These are phyloP conservation scores for Syrphus vitripennis DNA, from an alignment of 2,888 invertebrate species.

Conservation along the genomic window DNA sequence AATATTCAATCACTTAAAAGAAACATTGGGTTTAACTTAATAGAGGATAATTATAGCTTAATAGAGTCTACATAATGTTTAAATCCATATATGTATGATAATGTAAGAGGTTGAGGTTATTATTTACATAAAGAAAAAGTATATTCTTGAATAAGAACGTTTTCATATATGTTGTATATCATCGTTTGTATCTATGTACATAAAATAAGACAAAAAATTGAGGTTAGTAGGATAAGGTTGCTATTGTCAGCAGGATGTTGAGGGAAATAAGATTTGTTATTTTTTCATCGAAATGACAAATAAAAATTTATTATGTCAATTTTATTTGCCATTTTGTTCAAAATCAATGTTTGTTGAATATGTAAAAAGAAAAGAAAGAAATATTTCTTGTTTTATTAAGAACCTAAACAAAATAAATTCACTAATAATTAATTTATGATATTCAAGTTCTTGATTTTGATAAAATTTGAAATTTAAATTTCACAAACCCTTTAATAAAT, in stretches of 20 bases:
- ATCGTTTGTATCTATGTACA: neutral
- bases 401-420: too few relatives aligned
- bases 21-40: neutral
- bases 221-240: neutral
- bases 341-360: neutral
- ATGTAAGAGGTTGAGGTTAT: neutral
- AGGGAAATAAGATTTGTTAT: neutral
- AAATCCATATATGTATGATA: neutral
- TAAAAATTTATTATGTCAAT: neutral
- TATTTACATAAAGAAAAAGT: conserved; percentile 1
- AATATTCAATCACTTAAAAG: neutral
- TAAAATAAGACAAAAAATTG: neutral
- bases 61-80: neutral
- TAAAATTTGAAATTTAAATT: neutral
- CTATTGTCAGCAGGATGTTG: neutral
- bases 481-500: neutral
- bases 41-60: conserved; percentile 18
- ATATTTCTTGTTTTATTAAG: too few relatives aligned
- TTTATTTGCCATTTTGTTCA: neutral
- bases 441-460: neutral
- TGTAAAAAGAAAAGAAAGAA: neutral
- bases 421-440: too few relatives aligned
- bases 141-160: neutral
- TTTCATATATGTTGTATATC: too few relatives aligned
- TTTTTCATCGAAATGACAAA: neutral